Conservation (phyloP, 2,888 invertebrate genomes). For the Salpingus planirostris region DNA sequence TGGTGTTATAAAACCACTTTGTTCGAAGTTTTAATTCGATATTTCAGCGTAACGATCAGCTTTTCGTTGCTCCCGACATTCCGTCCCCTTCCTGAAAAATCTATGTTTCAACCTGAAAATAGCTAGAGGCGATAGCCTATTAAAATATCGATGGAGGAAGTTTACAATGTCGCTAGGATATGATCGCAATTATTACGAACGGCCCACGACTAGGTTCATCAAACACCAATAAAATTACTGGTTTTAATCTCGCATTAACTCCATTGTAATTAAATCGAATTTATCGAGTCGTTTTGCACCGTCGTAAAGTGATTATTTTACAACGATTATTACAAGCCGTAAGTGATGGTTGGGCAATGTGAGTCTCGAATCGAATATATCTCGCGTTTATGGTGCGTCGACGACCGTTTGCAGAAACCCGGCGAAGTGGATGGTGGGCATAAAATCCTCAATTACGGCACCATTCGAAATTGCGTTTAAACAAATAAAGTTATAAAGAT, state of each 20-base stretch:
- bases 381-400: neutral
- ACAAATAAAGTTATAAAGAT: conserved; percentile 19
- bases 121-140: too few species aligned
- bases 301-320: conserved; percentile 11
- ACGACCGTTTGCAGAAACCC: too few species aligned
- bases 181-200: too few species aligned
- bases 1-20: conserved; percentile 17
- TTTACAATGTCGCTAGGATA: too few species aligned
- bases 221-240: conserved; percentile 10
- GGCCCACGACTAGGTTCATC: conserved; percentile 9
- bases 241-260: conserved; percentile 13
- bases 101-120: too few species aligned
- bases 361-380: neutral
- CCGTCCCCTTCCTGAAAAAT: too few species aligned
- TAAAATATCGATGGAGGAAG: too few species aligned
- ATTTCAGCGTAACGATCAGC: conserved; percentile 2
- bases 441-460: conserved; percentile 7
- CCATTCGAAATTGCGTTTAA: conserved; percentile 12
- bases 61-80: too few species aligned
- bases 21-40: conserved; percentile 13
- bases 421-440: neutral
- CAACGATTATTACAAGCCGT: conserved; percentile 8
- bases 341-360: conserved; percentile 6
- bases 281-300: conserved; percentile 14
- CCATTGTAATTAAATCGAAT: conserved; percentile 14